These are phyloP conservation scores for Drosophila merina DNA, from an alignment of 2,888 invertebrate genomes.

Conservation along the genomic window DNA sequence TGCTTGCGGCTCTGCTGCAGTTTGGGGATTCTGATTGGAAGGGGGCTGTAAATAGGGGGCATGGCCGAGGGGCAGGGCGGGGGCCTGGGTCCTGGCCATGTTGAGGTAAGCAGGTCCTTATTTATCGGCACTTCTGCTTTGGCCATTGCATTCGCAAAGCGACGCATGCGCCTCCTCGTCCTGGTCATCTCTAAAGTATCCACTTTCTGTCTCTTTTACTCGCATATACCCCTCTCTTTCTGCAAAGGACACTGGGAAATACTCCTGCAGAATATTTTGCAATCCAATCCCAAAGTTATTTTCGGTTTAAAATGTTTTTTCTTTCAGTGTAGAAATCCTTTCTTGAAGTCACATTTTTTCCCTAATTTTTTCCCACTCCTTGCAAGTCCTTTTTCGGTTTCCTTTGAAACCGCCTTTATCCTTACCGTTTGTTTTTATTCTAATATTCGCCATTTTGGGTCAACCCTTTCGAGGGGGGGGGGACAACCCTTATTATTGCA, in stretches of 20 bases:
- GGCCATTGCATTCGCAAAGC: slow-evolving; percentile 31
- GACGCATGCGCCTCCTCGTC: slow-evolving; percentile 39
- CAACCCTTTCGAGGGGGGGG: slow-evolving; percentile 12
- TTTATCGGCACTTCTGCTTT: slow-evolving; percentile 39
- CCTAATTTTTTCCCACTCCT: slow-evolving; percentile 8
- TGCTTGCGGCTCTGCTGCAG: slow-evolving; percentile 20
- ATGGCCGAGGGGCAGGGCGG: no score
- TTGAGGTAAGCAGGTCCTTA: slow-evolving; percentile 15
- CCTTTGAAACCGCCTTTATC: slow-evolving; percentile 24
- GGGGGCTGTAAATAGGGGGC: not conserved
- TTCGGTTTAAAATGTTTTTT: no score
- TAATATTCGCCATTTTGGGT: slow-evolving; percentile 14
- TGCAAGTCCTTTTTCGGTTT: not conserved
- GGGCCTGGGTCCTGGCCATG: not conserved
- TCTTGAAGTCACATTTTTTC: not conserved
- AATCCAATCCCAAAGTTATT: no score
- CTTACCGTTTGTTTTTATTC: slow-evolving; percentile 30
- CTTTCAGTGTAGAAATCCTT: not conserved
- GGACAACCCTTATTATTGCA: not conserved
- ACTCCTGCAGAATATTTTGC: not conserved
- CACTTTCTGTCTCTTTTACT: not conserved
- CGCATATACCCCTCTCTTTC: not conserved
- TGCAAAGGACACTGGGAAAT: not conserved
- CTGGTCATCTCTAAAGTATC: slow-evolving; percentile 16
- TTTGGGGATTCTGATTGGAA: slow-evolving; percentile 2